Base-by-base conservation (phyloP, 2,797 vertebrate species). In the Odontamblyopus lacepedii region DNA sequence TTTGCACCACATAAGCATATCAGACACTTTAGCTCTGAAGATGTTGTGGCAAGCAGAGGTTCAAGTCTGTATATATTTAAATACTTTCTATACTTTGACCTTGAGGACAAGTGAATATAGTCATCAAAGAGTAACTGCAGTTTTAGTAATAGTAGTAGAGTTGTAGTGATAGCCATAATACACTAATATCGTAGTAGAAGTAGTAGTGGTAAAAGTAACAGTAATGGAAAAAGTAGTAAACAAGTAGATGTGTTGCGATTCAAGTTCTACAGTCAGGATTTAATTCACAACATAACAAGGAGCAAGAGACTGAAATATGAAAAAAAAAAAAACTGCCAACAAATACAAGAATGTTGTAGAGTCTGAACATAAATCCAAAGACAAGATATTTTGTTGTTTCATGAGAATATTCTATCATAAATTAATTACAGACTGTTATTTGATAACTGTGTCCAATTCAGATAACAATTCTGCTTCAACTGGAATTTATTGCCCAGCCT, bases 401-500 rank as follows among this genome's bases (percentile, higher is more conserved):
- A 5, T 1, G 23, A 12, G 13, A 57, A 26, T 27, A 23, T 57
- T 57, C 12, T 27, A 23, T 57, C 5, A 57, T 57, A 19, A 55
- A 55, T n/a, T 55, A 2, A 57, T 57, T 27, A 4, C 4, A 59
- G 26, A 23, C 11, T 60, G 4, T 60, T 6, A 60, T 59, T 29
- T 27, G 26, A 60, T 9, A 26, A 13, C 29, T 29, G 8, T 23
- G n/a, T 23, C 13, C 44, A 26, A 9, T 27, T 29, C 9, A 59
- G 15, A 84, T 9, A 38, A 38, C 35, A 38, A 38, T 38, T 38
- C 67, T 71, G 72, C 70, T 81, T 87, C 86, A 80, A 91, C 91
- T 91, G 92, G 86, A 85, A n/a, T 56, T 56, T 23, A 26, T 69
- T 70, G 69, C 82, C 80, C 19, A 53, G 72, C 84, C 80, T 82